Percentiles rank a stretch among this genome's conserved stretches.
Evolutionary conservation across 2,797 vertebrate species (phyloP).

Genomic region (Diplodus puntazzo): DNA sequence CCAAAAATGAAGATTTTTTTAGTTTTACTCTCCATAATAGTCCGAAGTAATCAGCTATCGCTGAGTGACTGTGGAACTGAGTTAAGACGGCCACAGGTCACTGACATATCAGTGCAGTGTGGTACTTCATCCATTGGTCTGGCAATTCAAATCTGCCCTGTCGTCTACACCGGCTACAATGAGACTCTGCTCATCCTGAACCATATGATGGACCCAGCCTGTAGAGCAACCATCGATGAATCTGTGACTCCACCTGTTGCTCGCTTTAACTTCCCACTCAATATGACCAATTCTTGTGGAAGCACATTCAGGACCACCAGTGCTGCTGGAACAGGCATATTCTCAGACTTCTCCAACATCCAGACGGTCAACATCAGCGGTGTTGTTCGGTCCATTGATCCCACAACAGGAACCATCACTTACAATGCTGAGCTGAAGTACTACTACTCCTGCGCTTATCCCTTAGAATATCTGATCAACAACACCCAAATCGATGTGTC

Average conservation of each 20-base stretch:
- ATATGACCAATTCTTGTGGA: slow-evolving; percentile 78
- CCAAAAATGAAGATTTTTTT: slow-evolving; percentile 71
- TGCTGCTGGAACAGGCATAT: slow-evolving; percentile 75
- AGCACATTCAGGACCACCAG: slow-evolving; percentile 82
- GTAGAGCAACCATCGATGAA: slow-evolving; percentile 77
- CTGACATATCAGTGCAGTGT: slow-evolving; percentile 82
- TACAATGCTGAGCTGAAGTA: slow-evolving; percentile 86
- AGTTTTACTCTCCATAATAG: slow-evolving; percentile 67
- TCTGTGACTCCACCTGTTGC: slow-evolving; percentile 75
- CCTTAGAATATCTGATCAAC: slow-evolving; percentile 86
- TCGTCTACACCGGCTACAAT: slow-evolving; percentile 85
- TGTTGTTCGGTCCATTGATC: slow-evolving; percentile 78
- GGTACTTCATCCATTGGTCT: slow-evolving; percentile 80
- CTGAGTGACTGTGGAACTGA: slow-evolving; percentile 57
- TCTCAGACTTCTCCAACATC: slow-evolving; percentile 84
- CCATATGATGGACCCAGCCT: slow-evolving; percentile 48
- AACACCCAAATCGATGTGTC: slow-evolving; percentile 85
- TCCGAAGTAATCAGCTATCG: slow-evolving; percentile 68
- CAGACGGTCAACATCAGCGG: slow-evolving; percentile 85
- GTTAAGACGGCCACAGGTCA: slow-evolving; percentile 72
- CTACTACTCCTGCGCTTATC: slow-evolving; percentile 85
- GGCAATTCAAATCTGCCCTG: slow-evolving; percentile 79
- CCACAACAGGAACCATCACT: slow-evolving; percentile 76
- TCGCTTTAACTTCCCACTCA: slow-evolving; percentile 82
- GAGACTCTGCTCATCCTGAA: slow-evolving; percentile 83